Base-by-base conservation (phyloP, 1,140 invertebrate genomes). In the Phymorhynchus buccinoides region DNA sequence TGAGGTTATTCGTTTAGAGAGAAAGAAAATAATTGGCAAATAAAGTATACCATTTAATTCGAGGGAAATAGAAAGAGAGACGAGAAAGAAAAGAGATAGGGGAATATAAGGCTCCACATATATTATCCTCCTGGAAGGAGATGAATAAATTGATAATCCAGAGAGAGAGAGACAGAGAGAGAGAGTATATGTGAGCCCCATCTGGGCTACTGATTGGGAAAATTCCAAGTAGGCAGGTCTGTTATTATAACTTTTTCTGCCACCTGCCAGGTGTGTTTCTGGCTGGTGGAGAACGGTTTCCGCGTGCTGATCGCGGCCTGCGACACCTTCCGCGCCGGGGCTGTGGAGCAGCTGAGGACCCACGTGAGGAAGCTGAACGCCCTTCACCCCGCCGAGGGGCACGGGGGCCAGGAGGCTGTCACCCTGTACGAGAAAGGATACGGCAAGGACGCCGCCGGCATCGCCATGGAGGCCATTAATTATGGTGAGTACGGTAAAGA, bases 241-340 rank as follows among this genome's bases (percentile, higher is more conserved):
- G n/a, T n/a, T n/a, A n/a, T n/a, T n/a, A n/a, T 71, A 35, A 18
- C 41, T 71, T 48, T n/a, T 32, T 48, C 41, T 82, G 39, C 41
- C 71, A 78, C n/a, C n/a, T n/a, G n/a, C n/a, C 90, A 95, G 95
- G 99, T 99, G 84, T 98, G 98, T 91, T 99, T 99, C 93, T 99
- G 99, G 99, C 94, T 99, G 79, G 98, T 99, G 88, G 98, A 99
- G 94, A 99, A 99, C 93, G 96, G 97, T 89, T 96, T 99, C 89
- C 95, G 96, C 68, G 99, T 99, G 27, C 93, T 99, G 88, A 99
- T 99, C 86, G 99, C 99, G 27, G 99, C 99, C 56, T 99, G 99
- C 93, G 99, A 99, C 94, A 99, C 99, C 68, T 99, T 99, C 94
- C 95, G 99, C 89, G 98, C 99, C 42, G 99, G 99, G 71, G 99